Conservation (phyloP, 2,888 invertebrate genomes). For the Abscondita cerata region DNA sequence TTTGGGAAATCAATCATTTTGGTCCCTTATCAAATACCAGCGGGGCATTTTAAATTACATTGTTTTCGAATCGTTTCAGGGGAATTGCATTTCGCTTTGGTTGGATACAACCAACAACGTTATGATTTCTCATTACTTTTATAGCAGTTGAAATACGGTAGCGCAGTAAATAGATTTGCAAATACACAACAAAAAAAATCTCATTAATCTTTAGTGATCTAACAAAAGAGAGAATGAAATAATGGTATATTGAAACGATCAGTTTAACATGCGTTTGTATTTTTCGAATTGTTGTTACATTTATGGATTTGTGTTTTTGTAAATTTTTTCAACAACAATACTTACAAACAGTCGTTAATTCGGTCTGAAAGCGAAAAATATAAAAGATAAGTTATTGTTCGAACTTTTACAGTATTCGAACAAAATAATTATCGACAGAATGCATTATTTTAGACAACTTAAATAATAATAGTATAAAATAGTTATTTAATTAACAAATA, state of each 20-base stretch:
- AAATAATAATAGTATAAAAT: too few relatives aligned
- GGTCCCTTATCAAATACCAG: conserved; percentile 44
- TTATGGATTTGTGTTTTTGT: too few relatives aligned
- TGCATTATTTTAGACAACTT: too few relatives aligned
- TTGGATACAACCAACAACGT: conserved; percentile 42
- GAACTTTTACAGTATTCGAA: too few relatives aligned
- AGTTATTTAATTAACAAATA: too few relatives aligned
- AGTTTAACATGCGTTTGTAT: conserved; percentile 4
- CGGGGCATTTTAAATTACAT: conserved; percentile 44
- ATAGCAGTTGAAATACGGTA: conserved; percentile 31
- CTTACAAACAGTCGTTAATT: too few relatives aligned
- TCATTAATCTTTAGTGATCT: conserved; percentile 8
- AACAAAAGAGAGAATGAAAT: conserved; percentile 6
- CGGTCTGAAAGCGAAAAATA: too few relatives aligned
- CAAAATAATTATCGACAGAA: too few relatives aligned
- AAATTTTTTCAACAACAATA: too few relatives aligned
- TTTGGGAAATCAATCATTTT: conserved; percentile 45
- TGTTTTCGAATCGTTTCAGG: conserved; percentile 34
- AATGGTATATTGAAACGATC: background rate
- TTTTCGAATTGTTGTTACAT: background rate
- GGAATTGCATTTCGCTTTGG: conserved; percentile 41
- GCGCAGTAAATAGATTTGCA: conserved; percentile 21
- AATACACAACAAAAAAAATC: conserved; percentile 13
- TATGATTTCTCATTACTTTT: conserved; percentile 46
- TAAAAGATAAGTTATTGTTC: too few relatives aligned